These are phyloP conservation scores for Trichogramma evanescens DNA, from an alignment of 2,888 invertebrate species.

Conservation along the genomic window DNA sequence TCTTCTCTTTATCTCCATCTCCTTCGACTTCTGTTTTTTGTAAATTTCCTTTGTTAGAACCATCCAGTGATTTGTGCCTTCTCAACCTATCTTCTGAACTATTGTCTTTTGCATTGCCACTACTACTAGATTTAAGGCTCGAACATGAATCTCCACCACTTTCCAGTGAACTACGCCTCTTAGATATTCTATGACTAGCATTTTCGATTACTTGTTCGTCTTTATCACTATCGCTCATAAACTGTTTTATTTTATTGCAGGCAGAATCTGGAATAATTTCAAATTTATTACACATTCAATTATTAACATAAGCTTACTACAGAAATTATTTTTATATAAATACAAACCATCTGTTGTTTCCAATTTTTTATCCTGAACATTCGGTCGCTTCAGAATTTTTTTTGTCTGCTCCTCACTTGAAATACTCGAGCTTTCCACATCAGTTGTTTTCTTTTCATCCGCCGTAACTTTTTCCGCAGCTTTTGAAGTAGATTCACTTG, in stretches of 20 bases:
- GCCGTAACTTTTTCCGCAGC: not conserved
- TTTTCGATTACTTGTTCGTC: not conserved
- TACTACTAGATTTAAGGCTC: constrained; percentile 2
- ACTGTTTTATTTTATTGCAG: too few species aligned
- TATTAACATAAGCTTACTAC: too few species aligned
- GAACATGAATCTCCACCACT: constrained; percentile 39
- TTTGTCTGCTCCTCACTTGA: constrained; percentile 7
- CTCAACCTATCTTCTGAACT: constrained; percentile 42
- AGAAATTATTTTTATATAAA: too few species aligned
- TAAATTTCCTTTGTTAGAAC: constrained; percentile 51
- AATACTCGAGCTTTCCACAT: constrained; percentile 1
- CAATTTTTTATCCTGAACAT: too few species aligned
- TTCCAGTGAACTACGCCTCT: constrained; percentile 43
- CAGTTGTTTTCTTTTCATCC: constrained; percentile 13
- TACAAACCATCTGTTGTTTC: too few species aligned
- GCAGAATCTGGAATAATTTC: too few species aligned
- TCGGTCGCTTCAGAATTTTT: not conserved
- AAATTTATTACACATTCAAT: too few species aligned
- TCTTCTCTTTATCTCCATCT: constrained; percentile 53
- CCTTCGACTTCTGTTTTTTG: constrained; percentile 53
- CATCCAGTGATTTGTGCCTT: constrained; percentile 55
- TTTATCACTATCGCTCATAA: not conserved
- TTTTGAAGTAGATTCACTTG: constrained; percentile 16
- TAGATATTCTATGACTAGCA: constrained; percentile 25
- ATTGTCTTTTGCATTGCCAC: constrained; percentile 3